Percentiles rank a stretch among this genome's conserved stretches.
phyloP scores from a whole-genome alignment of 2,888 invertebrate species.

The Ditula angustiorana region DNA sequence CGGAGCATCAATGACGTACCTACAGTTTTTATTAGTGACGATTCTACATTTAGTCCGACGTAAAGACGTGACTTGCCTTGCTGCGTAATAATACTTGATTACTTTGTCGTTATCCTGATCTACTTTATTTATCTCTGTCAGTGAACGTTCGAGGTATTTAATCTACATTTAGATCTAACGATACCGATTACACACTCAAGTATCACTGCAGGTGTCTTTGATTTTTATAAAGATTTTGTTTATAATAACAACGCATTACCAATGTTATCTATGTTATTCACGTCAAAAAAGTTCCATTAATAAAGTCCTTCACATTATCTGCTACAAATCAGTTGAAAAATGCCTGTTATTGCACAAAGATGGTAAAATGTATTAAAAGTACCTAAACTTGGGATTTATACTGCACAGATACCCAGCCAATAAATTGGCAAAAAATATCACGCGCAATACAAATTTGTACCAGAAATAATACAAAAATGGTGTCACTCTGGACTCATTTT shows the following conservation, averaged over 20 bases:
- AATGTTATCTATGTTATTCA: background rate
- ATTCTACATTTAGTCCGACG: background rate
- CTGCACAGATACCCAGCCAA: too few species aligned
- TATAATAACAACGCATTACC: background rate
- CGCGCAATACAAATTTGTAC: too few species aligned
- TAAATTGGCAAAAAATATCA: too few species aligned
- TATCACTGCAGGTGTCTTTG: slow-evolving; percentile 2
- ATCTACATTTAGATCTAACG: background rate
- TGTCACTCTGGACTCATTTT: too few species aligned
- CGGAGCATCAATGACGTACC: background rate
- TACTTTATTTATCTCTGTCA: background rate
- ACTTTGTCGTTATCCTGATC: background rate
- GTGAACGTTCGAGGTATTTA: background rate
- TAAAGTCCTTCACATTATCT: background rate
- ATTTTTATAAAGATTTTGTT: background rate
- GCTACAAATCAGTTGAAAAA: too few species aligned
- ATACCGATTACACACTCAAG: background rate
- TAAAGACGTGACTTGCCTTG: background rate
- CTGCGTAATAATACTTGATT: background rate
- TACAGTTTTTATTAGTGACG: background rate
- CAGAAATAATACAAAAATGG: too few species aligned
- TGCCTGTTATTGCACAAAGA: too few species aligned
- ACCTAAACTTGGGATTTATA: too few species aligned
- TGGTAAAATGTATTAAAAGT: too few species aligned
- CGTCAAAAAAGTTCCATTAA: background rate